Conservation (phyloP, 92 coral and sea anemone species). For the Parazoanthus swiftii region DNA sequence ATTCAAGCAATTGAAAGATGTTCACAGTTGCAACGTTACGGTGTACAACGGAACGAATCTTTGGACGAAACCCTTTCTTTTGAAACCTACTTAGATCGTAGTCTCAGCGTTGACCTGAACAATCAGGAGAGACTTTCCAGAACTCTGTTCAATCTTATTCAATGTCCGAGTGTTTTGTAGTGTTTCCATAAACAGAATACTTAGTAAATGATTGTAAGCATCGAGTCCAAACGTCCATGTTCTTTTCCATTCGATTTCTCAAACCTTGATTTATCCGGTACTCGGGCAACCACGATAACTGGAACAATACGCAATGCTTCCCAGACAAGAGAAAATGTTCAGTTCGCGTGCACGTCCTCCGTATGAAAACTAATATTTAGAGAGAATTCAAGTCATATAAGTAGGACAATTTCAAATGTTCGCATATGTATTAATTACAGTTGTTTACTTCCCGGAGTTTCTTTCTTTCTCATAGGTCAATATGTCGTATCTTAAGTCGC, state of each 20-base stretch:
- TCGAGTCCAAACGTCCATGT: not conserved
- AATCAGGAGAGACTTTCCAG: not conserved
- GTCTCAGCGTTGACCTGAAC: not conserved
- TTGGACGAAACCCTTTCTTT: not conserved
- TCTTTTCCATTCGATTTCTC: not conserved
- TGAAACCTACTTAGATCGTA: not conserved
- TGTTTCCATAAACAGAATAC: not conserved
- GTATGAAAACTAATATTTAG: no score
- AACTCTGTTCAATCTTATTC: not conserved
- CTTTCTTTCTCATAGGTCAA: not conserved
- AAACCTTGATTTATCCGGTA: not conserved
- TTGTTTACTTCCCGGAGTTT: not conserved
- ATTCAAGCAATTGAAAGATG: not conserved
- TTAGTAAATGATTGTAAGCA: not conserved
- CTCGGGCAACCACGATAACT: not conserved
- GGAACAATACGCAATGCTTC: not conserved
- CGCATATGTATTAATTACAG: not conserved
- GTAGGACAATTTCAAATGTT: not conserved
- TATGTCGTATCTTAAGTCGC: no score
- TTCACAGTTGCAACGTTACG: not conserved
- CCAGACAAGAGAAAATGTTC: not conserved
- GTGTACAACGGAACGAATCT: not conserved
- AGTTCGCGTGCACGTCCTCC: not conserved
- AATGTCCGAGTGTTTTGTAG: not conserved
- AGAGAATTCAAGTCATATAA: not conserved